A percentile compares a stretch with the other conserved stretches of the same genome.
These are phyloP conservation scores for Neoniphon sammara DNA, from an alignment of 2,797 vertebrate species.

Conservation along the genomic window DNA sequence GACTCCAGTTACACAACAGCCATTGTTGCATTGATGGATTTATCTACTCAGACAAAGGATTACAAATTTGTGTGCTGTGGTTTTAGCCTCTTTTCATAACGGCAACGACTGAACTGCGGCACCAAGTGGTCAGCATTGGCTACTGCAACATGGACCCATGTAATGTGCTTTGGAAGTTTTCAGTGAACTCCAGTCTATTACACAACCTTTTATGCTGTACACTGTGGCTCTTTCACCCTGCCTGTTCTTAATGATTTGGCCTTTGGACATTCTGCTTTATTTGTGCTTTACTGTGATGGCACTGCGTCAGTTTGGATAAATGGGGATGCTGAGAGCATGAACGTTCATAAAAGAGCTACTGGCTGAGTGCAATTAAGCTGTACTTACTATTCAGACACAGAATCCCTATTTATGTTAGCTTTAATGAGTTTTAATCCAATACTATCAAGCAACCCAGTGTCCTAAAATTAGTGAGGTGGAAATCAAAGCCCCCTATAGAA, in stretches of 20 bases:
- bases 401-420: neutral
- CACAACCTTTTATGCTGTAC: neutral
- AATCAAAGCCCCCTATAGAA: too few relatives aligned
- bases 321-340: neutral
- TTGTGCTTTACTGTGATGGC: neutral
- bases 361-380: neutral
- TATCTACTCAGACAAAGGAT: constrained; percentile 57
- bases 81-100: neutral
- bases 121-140: constrained; percentile 39
- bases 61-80: constrained; percentile 38
- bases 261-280: neutral
- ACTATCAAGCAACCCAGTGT: neutral
- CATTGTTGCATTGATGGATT: constrained; percentile 57
- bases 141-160: constrained; percentile 24
- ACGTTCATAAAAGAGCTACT: neutral
- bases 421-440: neutral
- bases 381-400: neutral
- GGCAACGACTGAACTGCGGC: constrained; percentile 67
- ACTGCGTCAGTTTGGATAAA: neutral
- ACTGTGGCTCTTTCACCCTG: neutral
- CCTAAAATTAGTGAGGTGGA: neutral
- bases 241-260: neutral
- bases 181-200: neutral
- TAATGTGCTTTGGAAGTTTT: too few relatives aligned
- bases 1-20: constrained; percentile 64